phyloP scores from a whole-genome alignment of 2,113 vertebrate genomes.

The Lepisosteus osseus region DNA sequence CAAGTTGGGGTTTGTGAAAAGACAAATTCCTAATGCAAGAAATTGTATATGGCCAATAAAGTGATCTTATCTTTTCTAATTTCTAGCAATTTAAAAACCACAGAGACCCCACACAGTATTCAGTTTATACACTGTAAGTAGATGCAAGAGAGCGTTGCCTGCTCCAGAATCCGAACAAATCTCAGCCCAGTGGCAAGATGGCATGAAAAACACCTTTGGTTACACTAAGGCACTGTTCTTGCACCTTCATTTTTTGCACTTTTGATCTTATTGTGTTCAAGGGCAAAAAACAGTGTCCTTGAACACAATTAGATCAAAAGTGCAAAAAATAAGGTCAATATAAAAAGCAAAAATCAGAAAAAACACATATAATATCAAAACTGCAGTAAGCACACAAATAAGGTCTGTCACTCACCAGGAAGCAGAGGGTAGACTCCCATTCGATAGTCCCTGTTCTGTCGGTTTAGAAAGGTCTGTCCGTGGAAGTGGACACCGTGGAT shows the following conservation, averaged over 20 bases:
- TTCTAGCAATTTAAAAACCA: no score
- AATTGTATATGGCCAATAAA: no score
- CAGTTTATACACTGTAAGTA: no score
- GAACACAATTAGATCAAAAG: background rate
- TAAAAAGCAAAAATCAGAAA: background rate
- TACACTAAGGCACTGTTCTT: no score
- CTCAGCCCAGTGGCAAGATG: background rate
- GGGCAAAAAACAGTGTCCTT: no score
- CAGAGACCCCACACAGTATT: no score
- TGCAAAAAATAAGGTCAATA: background rate
- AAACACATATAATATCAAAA: background rate
- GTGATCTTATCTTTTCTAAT: no score
- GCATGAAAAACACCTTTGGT: no score
- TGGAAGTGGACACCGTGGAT: slow-evolving; percentile 88
- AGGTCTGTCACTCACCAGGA: slow-evolving; percentile 67
- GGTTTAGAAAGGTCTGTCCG: slow-evolving; percentile 85
- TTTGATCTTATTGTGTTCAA: no score
- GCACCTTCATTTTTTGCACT: no score
- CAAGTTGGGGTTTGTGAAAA: no score
- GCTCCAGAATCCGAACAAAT: background rate
- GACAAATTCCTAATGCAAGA: no score
- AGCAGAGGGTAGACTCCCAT: slow-evolving; percentile 79
- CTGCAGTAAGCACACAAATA: background rate
- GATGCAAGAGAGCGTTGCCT: background rate
- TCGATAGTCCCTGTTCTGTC: slow-evolving; percentile 66